A percentile compares a stretch with the other conserved stretches of the same genome.
Evolutionary conservation across 2,797 vertebrate genomes (phyloP).

Genomic region (Parotocinclus haroldoi): DNA sequence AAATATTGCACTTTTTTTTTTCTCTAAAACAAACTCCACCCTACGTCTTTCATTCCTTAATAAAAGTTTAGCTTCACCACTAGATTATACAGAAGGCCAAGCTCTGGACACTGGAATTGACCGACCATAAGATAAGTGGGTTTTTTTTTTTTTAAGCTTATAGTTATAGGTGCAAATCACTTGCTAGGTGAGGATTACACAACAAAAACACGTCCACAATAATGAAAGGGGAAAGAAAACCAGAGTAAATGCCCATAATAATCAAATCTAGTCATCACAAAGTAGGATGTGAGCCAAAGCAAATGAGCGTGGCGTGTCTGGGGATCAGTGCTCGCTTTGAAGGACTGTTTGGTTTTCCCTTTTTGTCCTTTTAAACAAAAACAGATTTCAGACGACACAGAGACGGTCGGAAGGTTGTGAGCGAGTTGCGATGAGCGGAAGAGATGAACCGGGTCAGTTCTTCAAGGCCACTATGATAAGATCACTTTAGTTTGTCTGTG

Average conservation of each 20-base stretch:
- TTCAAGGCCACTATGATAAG: slow-evolving; percentile 76
- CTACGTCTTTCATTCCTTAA: slow-evolving; percentile 32
- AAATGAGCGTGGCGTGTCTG: slow-evolving; percentile 54
- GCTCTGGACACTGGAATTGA: slow-evolving; percentile 70
- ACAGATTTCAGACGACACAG: slow-evolving; percentile 35
- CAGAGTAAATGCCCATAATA: slow-evolving; percentile 83
- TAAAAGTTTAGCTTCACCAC: slow-evolving; percentile 77
- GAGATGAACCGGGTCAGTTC: slow-evolving; percentile 61
- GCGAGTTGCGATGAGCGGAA: slow-evolving; percentile 52
- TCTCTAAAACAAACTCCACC: slow-evolving; percentile 58
- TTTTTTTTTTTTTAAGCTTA: slow-evolving; percentile 9
- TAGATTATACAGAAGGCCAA: slow-evolving; percentile 75
- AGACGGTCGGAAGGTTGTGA: slow-evolving; percentile 36
- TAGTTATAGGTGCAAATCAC: no score
- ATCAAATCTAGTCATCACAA: slow-evolving; percentile 42
- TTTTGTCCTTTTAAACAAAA: slow-evolving; percentile 70
- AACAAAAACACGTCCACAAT: slow-evolving; percentile 55
- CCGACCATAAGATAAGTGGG: slow-evolving; percentile 63
- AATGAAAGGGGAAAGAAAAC: slow-evolving; percentile 60
- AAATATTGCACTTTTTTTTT: slow-evolving; percentile 98
- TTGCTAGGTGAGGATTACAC: no score
- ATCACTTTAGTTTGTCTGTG: slow-evolving; percentile 65
- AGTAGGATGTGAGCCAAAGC: slow-evolving; percentile 48
- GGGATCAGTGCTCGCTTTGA: slow-evolving; percentile 56
- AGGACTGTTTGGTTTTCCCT: slow-evolving; percentile 66